Conservation (phyloP, 35 echinoderm and acorn worm species). For the Strongylocentrotus purpuratus region DNA sequence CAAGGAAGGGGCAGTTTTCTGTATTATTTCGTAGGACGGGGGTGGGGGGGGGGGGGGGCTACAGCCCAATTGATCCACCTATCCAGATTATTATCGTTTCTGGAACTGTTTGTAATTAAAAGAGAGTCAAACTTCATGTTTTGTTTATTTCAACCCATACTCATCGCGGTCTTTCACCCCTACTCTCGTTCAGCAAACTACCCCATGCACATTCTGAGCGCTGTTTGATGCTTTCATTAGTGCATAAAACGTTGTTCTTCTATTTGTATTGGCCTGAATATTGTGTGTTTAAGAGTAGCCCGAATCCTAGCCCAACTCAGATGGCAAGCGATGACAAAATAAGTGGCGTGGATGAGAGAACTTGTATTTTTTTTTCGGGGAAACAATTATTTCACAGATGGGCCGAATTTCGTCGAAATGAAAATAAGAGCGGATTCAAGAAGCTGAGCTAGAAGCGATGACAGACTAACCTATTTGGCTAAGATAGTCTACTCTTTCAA, state of each 20-base stretch:
- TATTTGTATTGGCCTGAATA: not conserved
- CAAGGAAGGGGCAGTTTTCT: not conserved
- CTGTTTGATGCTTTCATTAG: not conserved
- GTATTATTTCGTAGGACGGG: no score
- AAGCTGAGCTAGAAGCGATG: not conserved
- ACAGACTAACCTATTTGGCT: not conserved
- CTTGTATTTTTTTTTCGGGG: not conserved
- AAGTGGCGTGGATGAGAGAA: not conserved
- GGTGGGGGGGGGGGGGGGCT: not conserved
- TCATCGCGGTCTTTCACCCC: no score
- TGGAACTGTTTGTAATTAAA: no score
- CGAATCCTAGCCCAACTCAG: not conserved
- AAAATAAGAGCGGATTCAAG: not conserved
- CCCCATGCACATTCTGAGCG: no score
- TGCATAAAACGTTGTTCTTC: not conserved
- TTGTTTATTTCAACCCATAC: no score
- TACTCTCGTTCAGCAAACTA: no score
- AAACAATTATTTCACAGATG: not conserved
- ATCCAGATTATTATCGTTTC: no score
- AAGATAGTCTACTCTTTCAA: not conserved
- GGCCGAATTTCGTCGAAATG: not conserved
- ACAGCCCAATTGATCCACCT: not conserved
- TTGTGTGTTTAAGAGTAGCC: not conserved
- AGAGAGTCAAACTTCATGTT: no score
- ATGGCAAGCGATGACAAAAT: not conserved